Conservation (phyloP, 1,140 invertebrate species). For the Drosophila oshimai region DNA sequence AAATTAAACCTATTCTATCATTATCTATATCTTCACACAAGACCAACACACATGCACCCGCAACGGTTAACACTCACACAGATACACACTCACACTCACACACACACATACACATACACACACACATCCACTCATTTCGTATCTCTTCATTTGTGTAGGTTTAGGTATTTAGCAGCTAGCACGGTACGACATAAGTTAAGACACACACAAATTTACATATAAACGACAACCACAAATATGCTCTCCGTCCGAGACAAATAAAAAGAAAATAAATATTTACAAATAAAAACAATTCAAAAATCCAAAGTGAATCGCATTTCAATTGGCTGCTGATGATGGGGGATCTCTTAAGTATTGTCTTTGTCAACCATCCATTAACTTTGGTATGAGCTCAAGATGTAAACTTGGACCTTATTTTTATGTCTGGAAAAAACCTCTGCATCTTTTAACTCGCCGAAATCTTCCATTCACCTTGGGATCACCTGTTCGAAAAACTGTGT, state of each 20-base stretch:
- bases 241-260: constrained; percentile 20
- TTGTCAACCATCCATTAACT: neutral
- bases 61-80: constrained; percentile 38
- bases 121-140: constrained; percentile 23
- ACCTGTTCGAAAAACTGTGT: too few species aligned
- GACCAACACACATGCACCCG: constrained; percentile 15
- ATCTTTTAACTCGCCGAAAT: too few species aligned
- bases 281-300: constrained; percentile 42
- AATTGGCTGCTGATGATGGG: neutral
- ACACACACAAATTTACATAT: constrained; percentile 40
- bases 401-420: neutral
- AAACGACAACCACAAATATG: constrained; percentile 39
- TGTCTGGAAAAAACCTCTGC: neutral
- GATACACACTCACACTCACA: constrained; percentile 25
- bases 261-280: constrained; percentile 36
- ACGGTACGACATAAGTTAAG: constrained; percentile 57
- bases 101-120: constrained; percentile 2
- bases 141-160: constrained; percentile 73
- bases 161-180: constrained; percentile 71
- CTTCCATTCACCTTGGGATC: too few species aligned
- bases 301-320: constrained; percentile 7
- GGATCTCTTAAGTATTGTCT: neutral
- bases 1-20: constrained; percentile 57
- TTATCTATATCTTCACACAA: constrained; percentile 36
- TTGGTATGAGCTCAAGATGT: neutral